phyloP scores from a whole-genome alignment of 2,797 vertebrate species.

The Garrulus glandarius region DNA sequence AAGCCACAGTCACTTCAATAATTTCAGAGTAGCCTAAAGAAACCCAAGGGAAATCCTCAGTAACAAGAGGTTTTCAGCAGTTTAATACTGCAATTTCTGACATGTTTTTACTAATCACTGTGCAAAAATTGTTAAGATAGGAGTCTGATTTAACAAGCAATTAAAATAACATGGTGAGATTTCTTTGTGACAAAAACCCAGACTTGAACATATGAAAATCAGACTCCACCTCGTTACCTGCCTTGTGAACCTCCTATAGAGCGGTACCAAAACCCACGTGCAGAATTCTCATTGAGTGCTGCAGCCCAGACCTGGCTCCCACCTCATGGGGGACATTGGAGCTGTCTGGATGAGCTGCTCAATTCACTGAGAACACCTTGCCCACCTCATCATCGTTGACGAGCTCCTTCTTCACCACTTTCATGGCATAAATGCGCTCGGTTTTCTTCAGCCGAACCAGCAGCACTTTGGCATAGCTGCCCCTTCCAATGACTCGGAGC shows the following conservation, averaged over 20 bases:
- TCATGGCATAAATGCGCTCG: slow-evolving; percentile 98
- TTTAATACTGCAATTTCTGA: not conserved
- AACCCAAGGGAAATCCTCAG: not conserved
- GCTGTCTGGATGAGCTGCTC: not conserved
- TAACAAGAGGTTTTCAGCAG: not conserved
- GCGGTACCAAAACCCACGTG: rapidly evolving
- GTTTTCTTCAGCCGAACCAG: slow-evolving; percentile 95
- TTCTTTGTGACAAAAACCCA: not conserved
- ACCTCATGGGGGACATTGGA: not conserved
- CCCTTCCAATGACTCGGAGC: slow-evolving; percentile 93
- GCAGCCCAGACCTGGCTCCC: not conserved
- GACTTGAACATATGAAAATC: not conserved
- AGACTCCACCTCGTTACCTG: not conserved
- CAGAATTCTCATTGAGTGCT: not conserved
- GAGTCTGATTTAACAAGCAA: not conserved
- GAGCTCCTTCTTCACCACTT: slow-evolving; percentile 98
- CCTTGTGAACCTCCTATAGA: not conserved
- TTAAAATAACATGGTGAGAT: not conserved
- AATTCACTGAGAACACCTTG: not conserved
- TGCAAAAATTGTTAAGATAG: not conserved
- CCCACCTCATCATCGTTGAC: slow-evolving; percentile 98
- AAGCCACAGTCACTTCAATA: not conserved
- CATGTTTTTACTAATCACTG: not conserved
- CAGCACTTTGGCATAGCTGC: slow-evolving; percentile 97
- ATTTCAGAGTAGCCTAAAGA: not conserved